Base-by-base conservation (phyloP, 1,140 invertebrate species). In the Globodera rostochiensis region DNA sequence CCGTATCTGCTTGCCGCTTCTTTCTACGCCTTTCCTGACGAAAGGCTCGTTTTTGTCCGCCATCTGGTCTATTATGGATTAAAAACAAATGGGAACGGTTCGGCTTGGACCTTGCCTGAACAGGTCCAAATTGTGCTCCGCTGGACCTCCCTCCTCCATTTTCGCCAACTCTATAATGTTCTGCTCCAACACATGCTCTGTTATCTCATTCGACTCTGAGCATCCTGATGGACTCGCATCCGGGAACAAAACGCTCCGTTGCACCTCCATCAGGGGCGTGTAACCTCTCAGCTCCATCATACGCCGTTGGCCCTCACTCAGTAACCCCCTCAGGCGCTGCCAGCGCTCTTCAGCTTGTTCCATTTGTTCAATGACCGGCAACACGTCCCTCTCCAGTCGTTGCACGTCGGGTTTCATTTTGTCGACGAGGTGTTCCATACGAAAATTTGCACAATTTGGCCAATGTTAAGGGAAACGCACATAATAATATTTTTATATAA, bases 351-450 rank as follows among this genome's bases (percentile, higher is more conserved):
- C 66, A 70, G 70, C 50, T 5, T 19, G 25, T n/a, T 45, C 77
- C 77, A 78, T 78, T 78, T 64, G 45, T 3, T 45, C 70, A 69
- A 78, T 78, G 50, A 64, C n/a, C 21, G 77, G 77, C n/a, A 69
- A 11, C 45, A 78, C 19, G 13, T 78, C 70, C 7, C 25, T 25
- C 49, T 78, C 77, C 46, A 78, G 11, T 47, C 70, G 77, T 19
- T 66, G 11, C 9, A 78, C 8, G 25, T 78, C 57, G 4, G 77
- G 77, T 2, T 69, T 64, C 70, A 78, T 71, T 49, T 69, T 25
- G 6, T 50, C 70, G 8, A 78, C 45, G 25, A 78, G 36, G n/a
- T 19, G 49, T 46, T 57, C 74, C 66, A 25, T 64, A 19, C 57
- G 19, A 64, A 64, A 64, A 64, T 19, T 36, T 36, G 36, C 3